Conservation (phyloP, 2,797 vertebrate genomes). For the Hydrophis major region DNA sequence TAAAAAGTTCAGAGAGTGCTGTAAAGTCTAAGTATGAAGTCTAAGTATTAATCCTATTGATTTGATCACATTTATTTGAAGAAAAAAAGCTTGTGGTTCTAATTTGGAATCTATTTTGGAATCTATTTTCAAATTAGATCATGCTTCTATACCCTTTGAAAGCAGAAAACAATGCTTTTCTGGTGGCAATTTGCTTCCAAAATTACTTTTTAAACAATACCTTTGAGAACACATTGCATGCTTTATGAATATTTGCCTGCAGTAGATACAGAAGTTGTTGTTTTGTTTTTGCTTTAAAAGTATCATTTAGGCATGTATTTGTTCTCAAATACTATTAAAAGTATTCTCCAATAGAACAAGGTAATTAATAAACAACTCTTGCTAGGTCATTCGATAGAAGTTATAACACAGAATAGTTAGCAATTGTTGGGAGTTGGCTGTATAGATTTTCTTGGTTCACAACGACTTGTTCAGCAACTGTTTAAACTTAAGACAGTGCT, state of each 20-base stretch:
- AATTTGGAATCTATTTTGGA: background rate
- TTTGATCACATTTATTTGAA: background rate
- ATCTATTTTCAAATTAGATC: background rate
- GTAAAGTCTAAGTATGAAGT: too few relatives aligned
- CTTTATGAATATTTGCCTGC: background rate
- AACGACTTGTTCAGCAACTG: background rate
- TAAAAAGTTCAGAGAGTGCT: background rate
- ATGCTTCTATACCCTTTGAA: background rate
- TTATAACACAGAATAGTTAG: background rate
- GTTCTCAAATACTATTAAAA: background rate
- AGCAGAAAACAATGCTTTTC: background rate
- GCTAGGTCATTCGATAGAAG: accelerated
- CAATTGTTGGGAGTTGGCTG: background rate
- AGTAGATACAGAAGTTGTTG: background rate
- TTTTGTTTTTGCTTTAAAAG: background rate
- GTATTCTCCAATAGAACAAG: background rate
- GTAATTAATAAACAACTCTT: constrained; percentile 3
- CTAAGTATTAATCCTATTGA: background rate
- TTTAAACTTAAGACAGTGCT: background rate
- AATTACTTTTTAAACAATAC: background rate
- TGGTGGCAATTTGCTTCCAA: background rate
- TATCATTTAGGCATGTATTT: accelerated
- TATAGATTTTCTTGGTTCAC: background rate
- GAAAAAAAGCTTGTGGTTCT: background rate
- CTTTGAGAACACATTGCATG: background rate